Base-by-base conservation (phyloP, 2,888 invertebrate genomes). In the Aethes cnicana region DNA sequence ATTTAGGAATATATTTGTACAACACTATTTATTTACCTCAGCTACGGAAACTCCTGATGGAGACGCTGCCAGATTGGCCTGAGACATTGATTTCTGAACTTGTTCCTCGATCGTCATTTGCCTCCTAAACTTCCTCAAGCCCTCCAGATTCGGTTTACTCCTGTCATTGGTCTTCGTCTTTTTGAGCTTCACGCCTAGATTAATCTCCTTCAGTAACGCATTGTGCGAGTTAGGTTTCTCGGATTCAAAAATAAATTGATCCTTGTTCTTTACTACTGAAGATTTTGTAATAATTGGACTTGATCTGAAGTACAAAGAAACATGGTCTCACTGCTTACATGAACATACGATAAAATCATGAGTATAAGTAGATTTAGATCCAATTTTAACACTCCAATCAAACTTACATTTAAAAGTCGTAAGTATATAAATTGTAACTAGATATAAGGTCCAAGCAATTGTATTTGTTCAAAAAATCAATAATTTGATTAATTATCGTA, bases 101-200 rank as follows among this genome's bases (percentile, higher is more conserved):
- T 96, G 95, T 73, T 97, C 96, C 71, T 97, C 97, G 61, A 96
- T 95, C 1, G 97, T 97, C 93, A 96, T 92, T 79, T 97, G 97
- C 67, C 96, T 91, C 48, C 97, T 91, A 84, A 97, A 96, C 81
- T 96, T 97, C 47, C 96, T 91, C 59, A 97, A 84, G 53, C 97
- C 97, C 66, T 94, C 94, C 57, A 97, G 80, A 58, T 95, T 91
- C 1, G 97, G 97, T 83, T 92, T 96, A 76, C 96, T 97, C 63
- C 97, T 93, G 73, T 97, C 97, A 71, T 97, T 96, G 3, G 94
- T 94, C 75, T 92, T 94, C 0, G 93, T 93, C 61, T 92, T 93
- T 72, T 95, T 95, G 63, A 97, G 85, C 63, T 84, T 92, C 0
- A 96, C 85, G 43, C 97, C 97, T 54, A 91, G 85, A 77, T 94